Evolutionary conservation across 2,888 invertebrate species (phyloP), one percentile per base, ranked within the genome.

Genomic region (Idaea straminata): DNA sequence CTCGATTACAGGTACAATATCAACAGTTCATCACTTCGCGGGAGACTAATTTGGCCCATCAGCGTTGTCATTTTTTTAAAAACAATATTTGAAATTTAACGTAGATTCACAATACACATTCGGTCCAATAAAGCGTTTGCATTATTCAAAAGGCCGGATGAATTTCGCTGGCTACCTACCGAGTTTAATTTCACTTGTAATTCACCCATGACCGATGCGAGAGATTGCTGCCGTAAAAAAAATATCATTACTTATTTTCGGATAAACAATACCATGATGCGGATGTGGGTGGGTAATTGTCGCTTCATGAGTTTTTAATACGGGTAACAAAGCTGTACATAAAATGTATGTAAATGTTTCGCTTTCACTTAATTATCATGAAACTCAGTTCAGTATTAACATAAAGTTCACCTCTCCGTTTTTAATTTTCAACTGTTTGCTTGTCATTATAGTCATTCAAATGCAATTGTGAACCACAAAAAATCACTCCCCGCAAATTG

Each of bases 81-180:
- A 80, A 81, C 78, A 80, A 81, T 78, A 80, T 63, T n/a, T 57
- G 25, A 61, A 47, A 47, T 47, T 47, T 47, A 60, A 64, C 67
- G 57, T 47, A 59, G 69, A 68, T 16, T 59, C 61, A 63, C 72
- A 69, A 64, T 66, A 67, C 80, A 77, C 83, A 78, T 82, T 82
- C 81, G 73, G 76, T 81, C 79, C 85, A 87, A 89, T 88, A 88
- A 86, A 85, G 83, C 81, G 79, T 85, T 85, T 91, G 86, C 87
- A 90, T 91, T 87, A 90, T 91, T 89, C 89, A 91, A 87, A 87
- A 87, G 84, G 81, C 80, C 78, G 83, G 82, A 86, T 86, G 85
- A 84, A 85, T 85, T 86, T 86, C 81, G 84, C 80, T 83, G 80
- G 78, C 79, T 79, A 79, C 78, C 76, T 76, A 75, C 78, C 79